phyloP scores from a whole-genome alignment of 2,797 vertebrate species.

The Leptatherina wallacei region DNA sequence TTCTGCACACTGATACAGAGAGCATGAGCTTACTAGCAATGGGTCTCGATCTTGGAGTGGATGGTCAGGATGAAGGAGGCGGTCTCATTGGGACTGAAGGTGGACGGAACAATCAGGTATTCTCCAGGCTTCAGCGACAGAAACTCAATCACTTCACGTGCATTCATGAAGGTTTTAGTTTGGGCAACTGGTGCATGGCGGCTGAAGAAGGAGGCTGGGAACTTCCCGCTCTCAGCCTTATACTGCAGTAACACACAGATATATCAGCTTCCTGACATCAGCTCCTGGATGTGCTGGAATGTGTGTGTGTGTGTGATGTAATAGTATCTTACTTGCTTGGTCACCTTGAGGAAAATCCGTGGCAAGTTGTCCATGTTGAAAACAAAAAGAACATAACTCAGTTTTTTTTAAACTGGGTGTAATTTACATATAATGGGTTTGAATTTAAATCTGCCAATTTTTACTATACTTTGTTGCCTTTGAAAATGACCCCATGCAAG shows the following conservation, averaged over 20 bases:
- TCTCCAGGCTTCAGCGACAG: constrained; percentile 66
- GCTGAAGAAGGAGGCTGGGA: constrained; percentile 71
- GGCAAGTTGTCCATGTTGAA: constrained; percentile 25
- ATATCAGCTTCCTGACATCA: neutral
- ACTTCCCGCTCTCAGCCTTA: constrained; percentile 53
- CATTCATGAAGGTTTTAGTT: constrained; percentile 41
- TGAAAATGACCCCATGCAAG: no score
- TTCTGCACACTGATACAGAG: neutral
- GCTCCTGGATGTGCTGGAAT: no score
- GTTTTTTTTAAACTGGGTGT: neutral
- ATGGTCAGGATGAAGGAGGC: constrained; percentile 76
- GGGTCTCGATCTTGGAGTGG: constrained; percentile 63
- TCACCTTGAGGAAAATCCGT: constrained; percentile 56
- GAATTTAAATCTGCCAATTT: neutral
- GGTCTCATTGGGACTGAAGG: constrained; percentile 47
- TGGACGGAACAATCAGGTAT: constrained; percentile 79
- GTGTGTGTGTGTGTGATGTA: neutral
- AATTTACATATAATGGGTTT: no score
- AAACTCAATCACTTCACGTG: constrained; percentile 69
- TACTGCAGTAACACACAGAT: constrained; percentile 52
- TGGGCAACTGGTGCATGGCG: constrained; percentile 29
- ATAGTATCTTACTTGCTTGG: constrained; percentile 67
- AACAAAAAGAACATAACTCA: neutral
- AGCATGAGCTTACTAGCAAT: constrained; percentile 57
- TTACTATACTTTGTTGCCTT: neutral